phyloP scores from a whole-genome alignment of 2,113 vertebrate species.

The Scophthalmus maximus region DNA sequence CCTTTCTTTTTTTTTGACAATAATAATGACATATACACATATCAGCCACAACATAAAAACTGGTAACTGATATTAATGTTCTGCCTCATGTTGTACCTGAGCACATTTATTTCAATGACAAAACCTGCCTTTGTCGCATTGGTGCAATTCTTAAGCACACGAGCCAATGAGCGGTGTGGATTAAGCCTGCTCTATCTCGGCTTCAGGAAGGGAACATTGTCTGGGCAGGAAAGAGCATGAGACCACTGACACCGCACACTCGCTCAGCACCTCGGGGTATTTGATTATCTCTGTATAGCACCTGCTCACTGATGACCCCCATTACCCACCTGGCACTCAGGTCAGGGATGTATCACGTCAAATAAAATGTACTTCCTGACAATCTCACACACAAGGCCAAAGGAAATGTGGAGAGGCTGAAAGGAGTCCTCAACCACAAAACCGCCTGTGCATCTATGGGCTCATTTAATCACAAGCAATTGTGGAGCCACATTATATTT shows the following conservation, averaged over 20 bases:
- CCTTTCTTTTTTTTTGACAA: too few species aligned
- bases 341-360: constrained; percentile 65
- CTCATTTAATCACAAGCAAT: constrained; percentile 17
- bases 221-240: constrained; percentile 57
- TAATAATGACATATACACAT: neutral
- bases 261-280: constrained; percentile 57
- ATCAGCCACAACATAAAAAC: neutral
- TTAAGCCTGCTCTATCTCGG: neutral
- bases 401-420: constrained; percentile 8
- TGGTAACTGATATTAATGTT: neutral
- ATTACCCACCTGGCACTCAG: constrained; percentile 65
- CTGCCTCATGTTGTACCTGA: neutral
- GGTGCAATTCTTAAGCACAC: constrained; percentile 15
- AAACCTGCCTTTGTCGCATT: neutral
- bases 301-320: constrained; percentile 71
- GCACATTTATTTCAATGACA: constrained; percentile 6
- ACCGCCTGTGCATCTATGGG: constrained; percentile 20
- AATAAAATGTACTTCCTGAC: constrained; percentile 71
- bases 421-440: constrained; percentile 30
- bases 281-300: constrained; percentile 74
- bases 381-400: constrained; percentile 51
- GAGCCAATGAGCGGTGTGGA: constrained; percentile 7
- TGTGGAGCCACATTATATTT: too few species aligned
- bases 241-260: constrained; percentile 57
- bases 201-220: constrained; percentile 51